A percentile compares a stretch with the other conserved stretches of the same genome.
Evolutionary conservation across 2,888 invertebrate genomes (phyloP).

Genomic region (Drosophila tripunctata): DNA sequence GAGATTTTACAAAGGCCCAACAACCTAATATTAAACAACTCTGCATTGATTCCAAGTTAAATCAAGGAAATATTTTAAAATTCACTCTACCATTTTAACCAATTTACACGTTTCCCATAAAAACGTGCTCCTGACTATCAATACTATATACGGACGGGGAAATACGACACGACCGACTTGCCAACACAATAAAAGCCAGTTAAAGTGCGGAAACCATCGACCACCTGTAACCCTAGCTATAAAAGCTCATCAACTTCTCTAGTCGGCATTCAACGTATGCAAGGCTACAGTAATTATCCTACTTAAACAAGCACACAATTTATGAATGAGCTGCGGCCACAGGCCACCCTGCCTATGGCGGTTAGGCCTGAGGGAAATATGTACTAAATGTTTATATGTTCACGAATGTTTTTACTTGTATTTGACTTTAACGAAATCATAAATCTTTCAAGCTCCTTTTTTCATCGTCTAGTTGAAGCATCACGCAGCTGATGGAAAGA

Average conservation of each 20-base stretch:
- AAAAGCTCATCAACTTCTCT: neutral
- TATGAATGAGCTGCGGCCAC: slow-evolving; percentile 2
- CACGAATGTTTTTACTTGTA: too few relatives aligned
- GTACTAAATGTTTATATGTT: too few relatives aligned
- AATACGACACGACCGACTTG: neutral
- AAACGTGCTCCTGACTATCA: slow-evolving; percentile 8
- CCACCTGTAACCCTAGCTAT: slow-evolving; percentile 7
- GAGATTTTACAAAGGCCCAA: neutral
- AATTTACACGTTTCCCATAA: slow-evolving; percentile 7
- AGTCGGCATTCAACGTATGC: neutral
- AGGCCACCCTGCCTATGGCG: too few relatives aligned
- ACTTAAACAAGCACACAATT: slow-evolving; percentile 5
- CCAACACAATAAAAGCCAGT: slow-evolving; percentile 8
- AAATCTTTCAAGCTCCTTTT: too few relatives aligned
- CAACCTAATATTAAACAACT: neutral
- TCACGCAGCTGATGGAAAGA: too few relatives aligned
- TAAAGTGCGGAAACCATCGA: neutral
- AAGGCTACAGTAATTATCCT: neutral
- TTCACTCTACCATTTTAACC: neutral
- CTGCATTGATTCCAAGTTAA: neutral
- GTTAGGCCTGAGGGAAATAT: too few relatives aligned
- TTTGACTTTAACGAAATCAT: too few relatives aligned
- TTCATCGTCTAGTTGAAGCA: too few relatives aligned
- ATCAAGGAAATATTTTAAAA: neutral
- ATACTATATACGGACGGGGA: neutral